Conservation (phyloP, 2,888 invertebrate species). For the Rhyacophila evoluta region DNA sequence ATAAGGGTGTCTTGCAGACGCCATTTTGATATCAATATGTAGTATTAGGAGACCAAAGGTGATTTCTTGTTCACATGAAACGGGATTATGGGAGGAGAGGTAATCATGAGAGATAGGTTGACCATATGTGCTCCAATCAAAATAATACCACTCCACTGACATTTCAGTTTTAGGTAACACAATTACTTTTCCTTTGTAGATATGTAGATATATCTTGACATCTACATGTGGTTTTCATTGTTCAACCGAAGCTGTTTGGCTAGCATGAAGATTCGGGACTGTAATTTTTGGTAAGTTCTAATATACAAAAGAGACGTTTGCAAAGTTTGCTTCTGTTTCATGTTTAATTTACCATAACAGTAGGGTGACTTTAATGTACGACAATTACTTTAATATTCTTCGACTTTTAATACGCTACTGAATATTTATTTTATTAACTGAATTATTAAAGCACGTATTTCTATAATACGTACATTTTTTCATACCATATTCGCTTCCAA, state of each 20-base stretch:
- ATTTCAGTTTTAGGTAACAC: neutral
- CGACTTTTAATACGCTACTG: too few relatives aligned
- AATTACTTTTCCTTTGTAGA: constrained; percentile 12
- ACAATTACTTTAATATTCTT: too few relatives aligned
- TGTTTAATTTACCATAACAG: neutral
- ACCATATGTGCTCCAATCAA: constrained; percentile 18
- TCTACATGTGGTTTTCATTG: constrained; percentile 19
- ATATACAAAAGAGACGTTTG: neutral
- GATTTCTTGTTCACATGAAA: constrained; percentile 46
- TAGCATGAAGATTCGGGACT: neutral
- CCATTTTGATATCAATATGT: constrained; percentile 48
- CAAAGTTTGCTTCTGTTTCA: neutral
- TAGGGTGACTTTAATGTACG: neutral
- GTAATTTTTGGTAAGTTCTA: neutral
- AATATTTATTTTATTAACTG: too few relatives aligned
- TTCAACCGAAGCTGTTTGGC: neutral
- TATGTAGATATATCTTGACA: neutral
- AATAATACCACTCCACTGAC: neutral
- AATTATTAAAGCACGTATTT: too few relatives aligned
- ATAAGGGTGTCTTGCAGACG: constrained; percentile 16
- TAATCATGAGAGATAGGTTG: constrained; percentile 22
- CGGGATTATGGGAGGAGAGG: constrained; percentile 20
- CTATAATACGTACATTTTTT: too few relatives aligned
- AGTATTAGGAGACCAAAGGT: constrained; percentile 48
- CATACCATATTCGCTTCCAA: too few relatives aligned